These are phyloP conservation scores for Eurosta solidaginis DNA, from an alignment of 1,140 invertebrate genomes.

Conservation along the genomic window DNA sequence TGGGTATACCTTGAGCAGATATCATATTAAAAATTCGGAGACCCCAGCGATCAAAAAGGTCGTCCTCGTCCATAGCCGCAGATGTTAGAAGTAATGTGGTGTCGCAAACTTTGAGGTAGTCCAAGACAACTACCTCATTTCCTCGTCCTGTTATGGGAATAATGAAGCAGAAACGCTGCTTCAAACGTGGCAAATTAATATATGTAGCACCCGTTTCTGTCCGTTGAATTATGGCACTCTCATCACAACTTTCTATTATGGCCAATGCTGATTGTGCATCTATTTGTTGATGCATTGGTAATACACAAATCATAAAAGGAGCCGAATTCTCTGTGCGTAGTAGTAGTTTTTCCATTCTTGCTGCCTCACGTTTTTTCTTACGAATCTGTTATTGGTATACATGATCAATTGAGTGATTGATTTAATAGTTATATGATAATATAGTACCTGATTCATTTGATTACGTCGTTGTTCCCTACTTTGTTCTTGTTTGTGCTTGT, in stretches of 20 bases:
- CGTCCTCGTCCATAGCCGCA: slow-evolving; percentile 61
- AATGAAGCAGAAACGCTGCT: slow-evolving; percentile 82
- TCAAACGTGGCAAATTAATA: slow-evolving; percentile 78
- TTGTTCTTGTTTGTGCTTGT: slow-evolving; percentile 67
- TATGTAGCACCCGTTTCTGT: slow-evolving; percentile 71
- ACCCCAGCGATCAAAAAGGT: slow-evolving; percentile 75
- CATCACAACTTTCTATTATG: slow-evolving; percentile 74
- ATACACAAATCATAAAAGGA: slow-evolving; percentile 78
- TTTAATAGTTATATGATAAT: no score
- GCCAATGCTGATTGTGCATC: slow-evolving; percentile 68
- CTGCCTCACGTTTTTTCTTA: slow-evolving; percentile 81
- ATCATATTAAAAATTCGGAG: slow-evolving; percentile 73
- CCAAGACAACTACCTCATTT: slow-evolving; percentile 77
- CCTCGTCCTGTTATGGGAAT: slow-evolving; percentile 68
- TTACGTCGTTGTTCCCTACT: slow-evolving; percentile 75
- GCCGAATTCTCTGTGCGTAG: slow-evolving; percentile 71
- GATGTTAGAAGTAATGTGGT: slow-evolving; percentile 77
- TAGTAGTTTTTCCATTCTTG: slow-evolving; percentile 75
- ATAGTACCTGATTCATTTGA: slow-evolving; percentile 64
- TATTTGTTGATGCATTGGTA: slow-evolving; percentile 73
- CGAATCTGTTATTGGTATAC: slow-evolving; percentile 65
- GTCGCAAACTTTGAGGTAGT: slow-evolving; percentile 84
- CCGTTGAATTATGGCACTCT: slow-evolving; percentile 65
- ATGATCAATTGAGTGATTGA: background rate
- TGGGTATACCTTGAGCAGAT: slow-evolving; percentile 83